A percentile compares a stretch with the other conserved stretches of the same genome.
Conservation (phyloP, 2,797 vertebrate species). For the Otolemur crassicaudatus region DNA sequence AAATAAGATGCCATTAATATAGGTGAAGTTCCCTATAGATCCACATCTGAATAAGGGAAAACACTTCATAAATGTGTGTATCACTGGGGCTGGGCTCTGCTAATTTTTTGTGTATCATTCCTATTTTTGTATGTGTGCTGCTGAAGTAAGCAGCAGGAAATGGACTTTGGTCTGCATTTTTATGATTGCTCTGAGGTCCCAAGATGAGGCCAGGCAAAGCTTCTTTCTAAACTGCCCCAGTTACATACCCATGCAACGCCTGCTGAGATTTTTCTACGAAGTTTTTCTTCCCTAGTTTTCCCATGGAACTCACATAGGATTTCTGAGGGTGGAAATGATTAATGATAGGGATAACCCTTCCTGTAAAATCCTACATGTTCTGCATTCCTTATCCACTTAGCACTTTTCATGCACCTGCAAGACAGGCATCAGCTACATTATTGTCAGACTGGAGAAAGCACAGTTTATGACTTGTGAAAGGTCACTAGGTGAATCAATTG, state of each 20-base stretch:
- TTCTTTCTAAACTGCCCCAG: conserved; percentile 19
- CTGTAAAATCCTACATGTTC: not conserved
- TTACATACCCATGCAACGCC: not conserved
- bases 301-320: conserved; percentile 1
- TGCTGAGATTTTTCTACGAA: conserved; percentile 23
- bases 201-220: not conserved
- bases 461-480: conserved; percentile 32
- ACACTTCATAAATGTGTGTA: not conserved
- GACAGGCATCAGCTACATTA: not conserved
- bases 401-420: not conserved
- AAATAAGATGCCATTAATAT: conserved; percentile 31
- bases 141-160: conserved; percentile 24
- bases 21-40: not conserved
- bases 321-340: conserved; percentile 11
- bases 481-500: conserved; percentile 54
- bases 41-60: not conserved
- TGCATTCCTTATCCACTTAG: conserved; percentile 14
- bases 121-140: not conserved
- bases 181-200: conserved; percentile 29
- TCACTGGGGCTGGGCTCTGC: not conserved
- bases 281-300: not conserved
- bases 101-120: not conserved
- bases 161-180: conserved; percentile 27
- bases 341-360: conserved; percentile 4
- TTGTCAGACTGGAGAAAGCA: conserved; percentile 39